A percentile compares a stretch with the other conserved stretches of the same genome.
phyloP scores from a whole-genome alignment of 1,140 invertebrate genomes.

The Drosophila arizonae region DNA sequence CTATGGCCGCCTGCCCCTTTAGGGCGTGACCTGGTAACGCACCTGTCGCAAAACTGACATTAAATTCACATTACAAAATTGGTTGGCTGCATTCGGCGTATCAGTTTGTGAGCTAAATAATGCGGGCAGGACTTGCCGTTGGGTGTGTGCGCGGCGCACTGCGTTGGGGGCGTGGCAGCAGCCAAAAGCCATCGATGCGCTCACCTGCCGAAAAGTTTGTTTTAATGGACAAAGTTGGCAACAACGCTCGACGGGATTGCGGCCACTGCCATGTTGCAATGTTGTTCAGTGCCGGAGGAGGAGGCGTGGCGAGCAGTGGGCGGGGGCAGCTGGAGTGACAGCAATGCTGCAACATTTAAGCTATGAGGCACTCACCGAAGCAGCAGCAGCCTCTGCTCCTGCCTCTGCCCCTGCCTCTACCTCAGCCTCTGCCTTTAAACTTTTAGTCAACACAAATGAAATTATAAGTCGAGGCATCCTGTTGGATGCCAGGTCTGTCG shows the following conservation, averaged over 20 bases:
- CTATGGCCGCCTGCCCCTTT: not conserved
- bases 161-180: not conserved
- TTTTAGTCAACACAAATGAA: conserved; percentile 67
- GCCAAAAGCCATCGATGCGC: conserved; percentile 71
- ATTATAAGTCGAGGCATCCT: conserved; percentile 63
- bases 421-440: conserved; percentile 27
- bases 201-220: conserved; percentile 74
- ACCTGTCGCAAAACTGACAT: conserved; percentile 78
- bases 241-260: conserved; percentile 61
- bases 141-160: no score
- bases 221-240: conserved; percentile 76
- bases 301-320: not conserved
- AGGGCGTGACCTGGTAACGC: conserved; percentile 52
- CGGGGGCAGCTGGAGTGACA: not conserved
- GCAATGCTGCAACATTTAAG: conserved; percentile 34
- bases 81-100: conserved; percentile 74
- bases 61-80: conserved; percentile 80
- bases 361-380: conserved; percentile 7
- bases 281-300: not conserved
- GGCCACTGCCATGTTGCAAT: conserved; percentile 20
- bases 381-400: not conserved
- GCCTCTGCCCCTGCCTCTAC: not conserved
- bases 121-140: conserved; percentile 4
- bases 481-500: not conserved
- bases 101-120: conserved; percentile 67